Evolutionary conservation across 2,888 invertebrate species (phyloP), one percentile per base, ranked within the genome.

Genomic region (Leptinotarsa rubiginosa): DNA sequence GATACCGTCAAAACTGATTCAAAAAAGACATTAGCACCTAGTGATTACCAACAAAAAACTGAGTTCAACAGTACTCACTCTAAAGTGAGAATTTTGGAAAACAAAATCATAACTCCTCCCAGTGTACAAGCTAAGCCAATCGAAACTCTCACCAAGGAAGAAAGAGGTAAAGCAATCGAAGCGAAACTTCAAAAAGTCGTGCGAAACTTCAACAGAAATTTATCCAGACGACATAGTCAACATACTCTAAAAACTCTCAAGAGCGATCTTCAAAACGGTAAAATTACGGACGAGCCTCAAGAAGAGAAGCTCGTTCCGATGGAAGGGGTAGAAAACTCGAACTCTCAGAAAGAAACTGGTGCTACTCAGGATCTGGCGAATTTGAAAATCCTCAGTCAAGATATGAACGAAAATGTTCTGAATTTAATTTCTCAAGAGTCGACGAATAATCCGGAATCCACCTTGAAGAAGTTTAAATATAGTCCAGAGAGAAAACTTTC

Each of bases 151-250:
- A 76, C 65, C 2, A 76, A 72, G 65, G 76, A 75, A 65, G 76
- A 76, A 66, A 72, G 71, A 59, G 74, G 66, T 18, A 75, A 74
- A 49, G 65, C 66, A 18, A 65, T 75, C 15, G 73, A 68, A 16
- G 74, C 64, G 3, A 78, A 75, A 47, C 62, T 78, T 15, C 69
- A 76, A 54, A 71, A 70, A 69, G 72, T 75, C 10, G 67, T 73
- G 7, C 49, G 70, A 20, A 74, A 75, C 41, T 72, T 76, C 66
- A 75, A 75, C 1, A 74, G 72, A 69, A 64, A 47, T 20, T 52
- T 70, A 47, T 76, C 69, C 4, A 71, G 65, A 13, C 72, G 70
- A 41, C 41, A 65, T 16, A 41, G 69, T 47, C 69, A 69, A 22
- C 66, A 52, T 1, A 47, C 49, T 18, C 15, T 10, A 3, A 65